Evolutionary conservation across 2,888 invertebrate species (phyloP).

Genomic region (Neelides folsomi): DNA sequence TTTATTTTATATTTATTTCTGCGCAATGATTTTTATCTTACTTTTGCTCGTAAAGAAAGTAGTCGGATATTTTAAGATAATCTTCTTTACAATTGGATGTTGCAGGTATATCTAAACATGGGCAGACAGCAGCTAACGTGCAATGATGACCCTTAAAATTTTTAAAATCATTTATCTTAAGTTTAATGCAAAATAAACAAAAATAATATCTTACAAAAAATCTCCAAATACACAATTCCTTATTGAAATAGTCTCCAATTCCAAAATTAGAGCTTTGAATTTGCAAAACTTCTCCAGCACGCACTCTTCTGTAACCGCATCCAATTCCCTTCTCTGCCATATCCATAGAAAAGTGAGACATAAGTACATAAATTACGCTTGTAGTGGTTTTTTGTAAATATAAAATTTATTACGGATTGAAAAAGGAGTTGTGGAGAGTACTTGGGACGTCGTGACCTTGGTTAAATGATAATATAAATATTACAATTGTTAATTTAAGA

Average conservation of each 20-base stretch:
- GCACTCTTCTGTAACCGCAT: conserved; percentile 17
- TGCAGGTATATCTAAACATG: conserved; percentile 21
- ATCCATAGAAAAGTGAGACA: too few relatives aligned
- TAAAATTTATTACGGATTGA: too few relatives aligned
- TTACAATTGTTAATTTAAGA: too few relatives aligned
- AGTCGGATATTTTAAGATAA: conserved; percentile 21
- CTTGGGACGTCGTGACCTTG: too few relatives aligned
- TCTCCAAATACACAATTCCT: conserved; percentile 22
- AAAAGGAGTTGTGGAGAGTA: too few relatives aligned
- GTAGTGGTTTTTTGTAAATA: too few relatives aligned
- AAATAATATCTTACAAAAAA: conserved; percentile 18
- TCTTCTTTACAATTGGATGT: conserved; percentile 21
- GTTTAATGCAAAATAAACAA: background rate
- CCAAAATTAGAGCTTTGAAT: conserved; percentile 21
- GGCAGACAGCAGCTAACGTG: conserved; percentile 15
- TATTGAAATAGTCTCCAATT: conserved; percentile 17
- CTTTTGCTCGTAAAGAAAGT: conserved; percentile 21
- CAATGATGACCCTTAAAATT: conserved; percentile 17
- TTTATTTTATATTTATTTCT: too few relatives aligned
- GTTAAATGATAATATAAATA: too few relatives aligned
- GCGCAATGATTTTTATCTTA: too few relatives aligned
- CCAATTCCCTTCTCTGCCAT: conserved; percentile 7
- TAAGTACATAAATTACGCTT: too few relatives aligned
- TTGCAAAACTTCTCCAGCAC: conserved; percentile 13
- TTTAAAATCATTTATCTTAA: background rate